phyloP scores from a whole-genome alignment of 2,113 vertebrate genomes.

The Colius striatus region DNA sequence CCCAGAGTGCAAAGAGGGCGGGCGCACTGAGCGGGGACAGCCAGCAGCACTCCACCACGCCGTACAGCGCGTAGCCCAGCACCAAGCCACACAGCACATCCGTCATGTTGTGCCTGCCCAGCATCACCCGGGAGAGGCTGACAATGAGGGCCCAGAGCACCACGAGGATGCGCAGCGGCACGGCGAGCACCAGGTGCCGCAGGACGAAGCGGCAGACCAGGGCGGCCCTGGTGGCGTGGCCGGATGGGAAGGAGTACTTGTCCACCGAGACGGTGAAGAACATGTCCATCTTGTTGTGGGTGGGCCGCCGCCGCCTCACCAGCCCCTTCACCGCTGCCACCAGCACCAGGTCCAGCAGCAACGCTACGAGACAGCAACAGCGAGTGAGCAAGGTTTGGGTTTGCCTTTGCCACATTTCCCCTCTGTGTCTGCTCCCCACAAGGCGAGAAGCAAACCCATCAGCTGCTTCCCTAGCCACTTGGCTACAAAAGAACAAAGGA shows the following conservation, averaged over 20 bases:
- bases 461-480: too few species aligned
- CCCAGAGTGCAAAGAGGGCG: slow-evolving; percentile 81
- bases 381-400: background rate
- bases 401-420: background rate
- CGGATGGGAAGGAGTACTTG: slow-evolving; percentile 95
- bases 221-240: slow-evolving; percentile 92
- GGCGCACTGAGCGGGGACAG: slow-evolving; percentile 86
- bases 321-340: slow-evolving; percentile 88
- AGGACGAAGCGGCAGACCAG: slow-evolving; percentile 91
- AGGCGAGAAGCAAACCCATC: background rate
- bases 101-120: slow-evolving; percentile 95
- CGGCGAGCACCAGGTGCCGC: slow-evolving; percentile 91
- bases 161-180: slow-evolving; percentile 89
- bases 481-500: background rate
- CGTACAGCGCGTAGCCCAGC: slow-evolving; percentile 92
- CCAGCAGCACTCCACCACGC: slow-evolving; percentile 92
- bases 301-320: slow-evolving; percentile 88
- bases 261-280: slow-evolving; percentile 95
- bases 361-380: slow-evolving; percentile 72
- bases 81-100: slow-evolving; percentile 92
- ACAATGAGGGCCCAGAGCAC: slow-evolving; percentile 90
- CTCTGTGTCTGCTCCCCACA: background rate
- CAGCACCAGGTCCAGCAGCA: slow-evolving; percentile 90
- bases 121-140: slow-evolving; percentile 91
- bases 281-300: slow-evolving; percentile 98